Base-by-base conservation (phyloP, 1,140 invertebrate genomes). In the Drosophila bifasciata region DNA sequence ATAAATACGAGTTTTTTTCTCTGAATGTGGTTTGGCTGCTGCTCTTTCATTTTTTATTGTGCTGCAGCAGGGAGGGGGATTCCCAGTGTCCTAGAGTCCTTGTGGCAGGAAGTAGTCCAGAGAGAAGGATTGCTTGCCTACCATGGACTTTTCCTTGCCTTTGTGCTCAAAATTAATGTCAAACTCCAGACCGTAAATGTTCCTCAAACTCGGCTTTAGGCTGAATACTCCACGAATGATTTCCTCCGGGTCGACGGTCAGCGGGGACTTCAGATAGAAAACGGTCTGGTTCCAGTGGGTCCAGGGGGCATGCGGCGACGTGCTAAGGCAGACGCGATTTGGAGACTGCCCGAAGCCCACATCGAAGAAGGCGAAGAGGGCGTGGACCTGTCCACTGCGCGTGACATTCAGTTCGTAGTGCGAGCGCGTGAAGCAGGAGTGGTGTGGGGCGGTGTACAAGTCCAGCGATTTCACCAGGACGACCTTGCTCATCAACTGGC, bases 401-500 rank as follows among this genome's bases (percentile, higher is more conserved):
- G 43, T 50, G 36, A 84, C 63, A 44, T 68, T 67, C 8, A 85
- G 56, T 32, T 79, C 73, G 50, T 50, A 85, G 21, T 62, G 57
- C n/a, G 55, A 66, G 6, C 72, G 76, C 17, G 79, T 58, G 41
- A 40, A 13, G 25, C 67, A 43, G 16, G 55, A 36, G 7, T 51
- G 23, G 0, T 7, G 56, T 0, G 17, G 23, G 1, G 28, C 46
- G 1, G 60, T 67, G 45, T 84, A 64, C 11, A 85, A 49, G 15
- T 85, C 56, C n/a, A 85, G 25, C 0, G 66, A 53, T n/a, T 77
- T 78, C 2, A 77, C 16, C 15, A 77, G 21, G 9, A 45, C 62
- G 4, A 52, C 58, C 16, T 60, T 21, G 28, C 92, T 92, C 46
- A 71, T 57, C 50, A 96, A 94, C 93, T 98, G 97, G 90, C 98